These are phyloP conservation scores for Irena cyanogastra DNA, from an alignment of 2,113 vertebrate species.

Conservation along the genomic window DNA sequence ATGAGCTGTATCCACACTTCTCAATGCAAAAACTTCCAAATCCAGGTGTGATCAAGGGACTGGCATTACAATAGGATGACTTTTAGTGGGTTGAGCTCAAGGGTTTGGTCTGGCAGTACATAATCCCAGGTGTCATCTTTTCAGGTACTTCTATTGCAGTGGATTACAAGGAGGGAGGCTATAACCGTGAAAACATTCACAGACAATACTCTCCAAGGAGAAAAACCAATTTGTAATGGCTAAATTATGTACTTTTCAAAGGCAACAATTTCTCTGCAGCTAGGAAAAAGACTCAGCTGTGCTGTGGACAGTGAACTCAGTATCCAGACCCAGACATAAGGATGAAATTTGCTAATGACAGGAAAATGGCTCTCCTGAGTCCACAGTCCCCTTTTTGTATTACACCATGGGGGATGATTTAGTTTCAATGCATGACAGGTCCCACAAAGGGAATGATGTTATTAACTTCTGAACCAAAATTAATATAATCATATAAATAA, in stretches of 20 bases:
- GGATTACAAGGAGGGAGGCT: not conserved
- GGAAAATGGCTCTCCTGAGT: conserved; percentile 17
- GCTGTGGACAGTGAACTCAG: not conserved
- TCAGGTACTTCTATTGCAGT: not conserved
- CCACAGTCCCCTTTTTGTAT: not conserved
- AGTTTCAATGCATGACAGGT: not conserved
- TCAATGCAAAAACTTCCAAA: not conserved
- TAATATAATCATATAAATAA: conserved; percentile 33
- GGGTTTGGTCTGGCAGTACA: not conserved
- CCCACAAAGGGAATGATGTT: not conserved
- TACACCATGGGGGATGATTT: not conserved
- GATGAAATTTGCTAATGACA: conserved; percentile 53
- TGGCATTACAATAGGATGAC: not conserved
- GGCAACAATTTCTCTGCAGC: not conserved
- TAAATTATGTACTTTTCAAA: not conserved
- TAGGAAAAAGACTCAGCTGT: not conserved
- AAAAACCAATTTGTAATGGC: not conserved
- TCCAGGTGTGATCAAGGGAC: not conserved
- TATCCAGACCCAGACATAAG: not conserved
- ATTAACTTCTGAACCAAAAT: conserved; percentile 49
- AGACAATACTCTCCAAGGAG: not conserved
- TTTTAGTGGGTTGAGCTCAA: not conserved
- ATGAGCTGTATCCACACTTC: not conserved
- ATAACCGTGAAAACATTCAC: not conserved
- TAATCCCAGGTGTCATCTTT: not conserved